Base-by-base conservation (phyloP, 2,888 invertebrate species). In the Diadegma fenestrale region DNA sequence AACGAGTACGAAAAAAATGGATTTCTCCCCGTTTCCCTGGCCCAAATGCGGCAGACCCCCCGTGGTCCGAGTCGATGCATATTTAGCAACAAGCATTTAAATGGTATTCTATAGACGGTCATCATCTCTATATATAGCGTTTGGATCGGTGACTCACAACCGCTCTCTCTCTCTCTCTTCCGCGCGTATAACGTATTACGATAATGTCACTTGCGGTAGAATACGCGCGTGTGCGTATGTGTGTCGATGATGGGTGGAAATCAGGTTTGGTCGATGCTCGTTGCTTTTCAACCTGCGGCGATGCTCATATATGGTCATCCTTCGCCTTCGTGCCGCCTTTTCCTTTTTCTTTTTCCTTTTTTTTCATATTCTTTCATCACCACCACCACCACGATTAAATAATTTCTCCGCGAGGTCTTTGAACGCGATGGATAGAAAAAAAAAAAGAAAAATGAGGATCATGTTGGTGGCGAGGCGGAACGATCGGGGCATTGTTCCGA, bases 121-220 rank as follows among this genome's bases (percentile, higher is more conserved):
- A 88, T 87, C 91, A 91, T 91, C 90, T 90, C 92, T 93, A 93
- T 93, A 93, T 93, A 93, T 93, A 93, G 93, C 89, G 88, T 86
- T 92, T 91, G 92, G 91, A 93, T 92, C 91, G 92, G 89, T 93
- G 93, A 93, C 90, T 93, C 93, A 93, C 89, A 84, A 88, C 89
- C 87, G 87, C 77, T 80, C 84, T 87, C n/a, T n/a, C n/a, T n/a
- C n/a, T n/a, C n/a, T n/a, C n/a, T n/a, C n/a, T n/a, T n/a, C n/a
- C n/a, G n/a, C 86, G 80, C 37, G 37, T 37, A 37, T 87, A 88
- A 86, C 88, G 84, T 87, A 86, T 88, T 79, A 87, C 85, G 87
- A 63, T 84, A 80, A 75, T 75, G 80, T 75, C 80, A 68, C 45
- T 64, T 58, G 19, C 54, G 30, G 43, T 68, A 54, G 30, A 30